Conservation (phyloP, 64 coral and sea anemone species). For the Montipora sp. region DNA sequence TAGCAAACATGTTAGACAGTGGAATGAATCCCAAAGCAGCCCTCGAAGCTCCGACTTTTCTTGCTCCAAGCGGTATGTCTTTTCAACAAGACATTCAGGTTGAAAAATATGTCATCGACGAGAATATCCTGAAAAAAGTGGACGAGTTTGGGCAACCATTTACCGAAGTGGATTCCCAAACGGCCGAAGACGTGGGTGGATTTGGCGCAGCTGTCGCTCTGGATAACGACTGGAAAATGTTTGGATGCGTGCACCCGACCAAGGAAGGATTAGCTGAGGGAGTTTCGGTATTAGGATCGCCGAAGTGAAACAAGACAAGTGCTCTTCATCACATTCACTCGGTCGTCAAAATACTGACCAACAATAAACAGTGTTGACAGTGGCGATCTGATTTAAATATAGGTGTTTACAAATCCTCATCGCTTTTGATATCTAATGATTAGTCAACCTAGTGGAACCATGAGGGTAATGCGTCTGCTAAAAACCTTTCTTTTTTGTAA, state of each 20-base stretch:
- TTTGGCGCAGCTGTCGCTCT: constrained; percentile 68
- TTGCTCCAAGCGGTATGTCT: constrained; percentile 54
- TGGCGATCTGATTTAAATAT: too few relatives aligned
- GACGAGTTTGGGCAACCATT: constrained; percentile 67
- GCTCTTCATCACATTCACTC: too few relatives aligned
- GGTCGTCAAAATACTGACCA: too few relatives aligned
- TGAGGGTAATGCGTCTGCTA: too few relatives aligned
- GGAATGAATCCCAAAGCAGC: constrained; percentile 85
- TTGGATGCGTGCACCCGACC: constrained; percentile 70
- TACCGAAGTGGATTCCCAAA: constrained; percentile 66
- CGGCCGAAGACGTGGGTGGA: constrained; percentile 46
- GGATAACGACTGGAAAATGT: constrained; percentile 42
- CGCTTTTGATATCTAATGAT: too few relatives aligned
- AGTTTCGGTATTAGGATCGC: not conserved
- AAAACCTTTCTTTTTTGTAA: too few relatives aligned
- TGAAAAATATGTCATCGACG: constrained; percentile 58
- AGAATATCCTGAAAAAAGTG: constrained; percentile 60
- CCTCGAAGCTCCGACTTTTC: constrained; percentile 69
- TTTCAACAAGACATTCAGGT: constrained; percentile 80
- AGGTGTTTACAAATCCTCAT: too few relatives aligned
- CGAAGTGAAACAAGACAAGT: not conserved
- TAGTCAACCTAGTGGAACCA: too few relatives aligned
- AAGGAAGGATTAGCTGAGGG: constrained; percentile 83
- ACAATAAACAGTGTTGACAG: too few relatives aligned
- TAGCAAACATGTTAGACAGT: constrained; percentile 78